Conservation (phyloP, 2,113 vertebrate species). For the Hippolais icterina region DNA sequence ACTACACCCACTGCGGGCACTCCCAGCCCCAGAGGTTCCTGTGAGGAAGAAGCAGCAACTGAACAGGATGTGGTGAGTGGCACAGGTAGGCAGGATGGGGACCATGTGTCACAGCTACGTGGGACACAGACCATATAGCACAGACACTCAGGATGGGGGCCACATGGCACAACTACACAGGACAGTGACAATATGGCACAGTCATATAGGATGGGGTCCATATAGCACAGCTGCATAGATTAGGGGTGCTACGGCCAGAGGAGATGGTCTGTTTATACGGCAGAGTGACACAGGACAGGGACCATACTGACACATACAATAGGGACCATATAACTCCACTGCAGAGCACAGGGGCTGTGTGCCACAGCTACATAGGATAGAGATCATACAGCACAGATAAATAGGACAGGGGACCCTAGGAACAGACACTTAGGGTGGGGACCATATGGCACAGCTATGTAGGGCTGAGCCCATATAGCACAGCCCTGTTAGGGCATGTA, state of each 20-base stretch:
- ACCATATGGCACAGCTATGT: neutral
- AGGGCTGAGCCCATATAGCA: neutral
- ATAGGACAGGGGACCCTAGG: neutral
- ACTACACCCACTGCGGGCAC: neutral
- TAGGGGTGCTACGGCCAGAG: neutral
- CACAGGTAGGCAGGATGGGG: neutral
- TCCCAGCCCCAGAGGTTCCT: neutral
- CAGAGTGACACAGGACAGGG: neutral
- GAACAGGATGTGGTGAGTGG: too few relatives aligned
- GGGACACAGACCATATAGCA: neutral
- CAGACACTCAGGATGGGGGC: neutral
- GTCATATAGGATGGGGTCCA: too few relatives aligned
- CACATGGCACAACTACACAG: neutral
- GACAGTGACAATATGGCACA: neutral
- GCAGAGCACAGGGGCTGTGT: neutral
- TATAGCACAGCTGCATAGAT: accelerated
- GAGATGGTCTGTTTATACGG: neutral
- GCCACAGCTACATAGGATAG: accelerated
- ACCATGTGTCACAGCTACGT: accelerated
- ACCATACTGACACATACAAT: neutral
- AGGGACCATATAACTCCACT: accelerated
- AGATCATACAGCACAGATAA: neutral
- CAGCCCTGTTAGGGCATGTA: neutral
- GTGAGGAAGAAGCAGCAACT: neutral
- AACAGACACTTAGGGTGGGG: neutral